phyloP scores from a whole-genome alignment of 2,888 invertebrate genomes.

The Pheosia tremula region DNA sequence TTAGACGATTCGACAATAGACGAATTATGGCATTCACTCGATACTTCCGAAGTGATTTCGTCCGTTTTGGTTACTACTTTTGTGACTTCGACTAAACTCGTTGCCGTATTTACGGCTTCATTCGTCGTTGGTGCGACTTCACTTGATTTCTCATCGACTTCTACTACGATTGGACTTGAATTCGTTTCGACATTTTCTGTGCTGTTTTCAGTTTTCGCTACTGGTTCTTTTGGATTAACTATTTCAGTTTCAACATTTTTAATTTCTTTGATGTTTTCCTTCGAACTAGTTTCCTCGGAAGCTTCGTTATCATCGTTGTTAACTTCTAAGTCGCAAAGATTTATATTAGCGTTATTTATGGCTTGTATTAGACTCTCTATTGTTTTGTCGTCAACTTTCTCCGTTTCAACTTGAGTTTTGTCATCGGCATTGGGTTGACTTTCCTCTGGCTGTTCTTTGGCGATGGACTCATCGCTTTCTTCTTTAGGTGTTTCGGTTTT shows the following conservation, averaged over 20 bases:
- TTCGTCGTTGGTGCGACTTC: conserved; percentile 9
- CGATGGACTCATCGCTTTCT: conserved; percentile 33
- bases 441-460: conserved; percentile 36
- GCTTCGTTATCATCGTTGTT: conserved; percentile 47
- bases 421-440: conserved; percentile 36
- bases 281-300: conserved; percentile 36
- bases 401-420: conserved; percentile 36
- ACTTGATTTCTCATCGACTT: conserved; percentile 25
- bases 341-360: conserved; percentile 65
- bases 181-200: neutral
- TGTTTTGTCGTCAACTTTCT: conserved; percentile 61
- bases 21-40: conserved; percentile 26
- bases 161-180: conserved; percentile 2
- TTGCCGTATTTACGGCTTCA: neutral
- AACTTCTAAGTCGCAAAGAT: conserved; percentile 61
- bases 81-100: conserved; percentile 18
- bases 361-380: conserved; percentile 69
- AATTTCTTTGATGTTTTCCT: conserved; percentile 25
- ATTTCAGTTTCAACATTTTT: conserved; percentile 14
- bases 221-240: conserved; percentile 12
- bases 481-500: conserved; percentile 43
- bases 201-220: conserved; percentile 6
- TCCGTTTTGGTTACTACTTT: conserved; percentile 3
- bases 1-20: conserved; percentile 35
- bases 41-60: conserved; percentile 13